Conservation (phyloP, 2,113 vertebrate genomes). For the Thalassarche chlororhynchos region DNA sequence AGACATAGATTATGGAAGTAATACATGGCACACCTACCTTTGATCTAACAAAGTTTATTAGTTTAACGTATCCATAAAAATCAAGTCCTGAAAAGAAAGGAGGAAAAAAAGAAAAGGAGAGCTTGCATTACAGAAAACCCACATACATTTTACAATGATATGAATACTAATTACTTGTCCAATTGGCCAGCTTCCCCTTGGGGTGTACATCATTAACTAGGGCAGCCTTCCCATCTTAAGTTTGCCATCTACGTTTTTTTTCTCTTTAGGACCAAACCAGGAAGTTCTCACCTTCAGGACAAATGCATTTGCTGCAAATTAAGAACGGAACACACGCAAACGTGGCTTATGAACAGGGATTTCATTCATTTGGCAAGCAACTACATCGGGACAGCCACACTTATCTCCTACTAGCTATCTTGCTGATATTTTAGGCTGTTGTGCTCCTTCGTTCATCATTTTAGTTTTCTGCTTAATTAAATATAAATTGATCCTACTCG, state of each 20-base stretch:
- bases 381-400: neutral
- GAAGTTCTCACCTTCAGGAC: neutral
- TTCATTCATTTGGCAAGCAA: neutral
- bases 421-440: neutral
- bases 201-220: neutral
- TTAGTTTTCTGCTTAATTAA: neutral
- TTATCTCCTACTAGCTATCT: neutral
- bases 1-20: neutral
- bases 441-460: neutral
- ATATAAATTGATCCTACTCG: neutral
- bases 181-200: neutral
- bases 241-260: neutral
- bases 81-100: conserved; percentile 81
- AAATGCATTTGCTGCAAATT: neutral
- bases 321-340: neutral
- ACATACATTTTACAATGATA: neutral
- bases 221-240: neutral
- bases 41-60: conserved; percentile 92
- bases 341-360: neutral
- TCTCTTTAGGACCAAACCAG: neutral
- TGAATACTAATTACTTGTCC: neutral
- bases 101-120: neutral
- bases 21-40: conserved; percentile 76
- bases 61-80: conserved; percentile 93
- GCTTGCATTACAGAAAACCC: neutral